phyloP scores from a whole-genome alignment of 2,797 vertebrate species.

The Cacajao melanocephalus region DNA sequence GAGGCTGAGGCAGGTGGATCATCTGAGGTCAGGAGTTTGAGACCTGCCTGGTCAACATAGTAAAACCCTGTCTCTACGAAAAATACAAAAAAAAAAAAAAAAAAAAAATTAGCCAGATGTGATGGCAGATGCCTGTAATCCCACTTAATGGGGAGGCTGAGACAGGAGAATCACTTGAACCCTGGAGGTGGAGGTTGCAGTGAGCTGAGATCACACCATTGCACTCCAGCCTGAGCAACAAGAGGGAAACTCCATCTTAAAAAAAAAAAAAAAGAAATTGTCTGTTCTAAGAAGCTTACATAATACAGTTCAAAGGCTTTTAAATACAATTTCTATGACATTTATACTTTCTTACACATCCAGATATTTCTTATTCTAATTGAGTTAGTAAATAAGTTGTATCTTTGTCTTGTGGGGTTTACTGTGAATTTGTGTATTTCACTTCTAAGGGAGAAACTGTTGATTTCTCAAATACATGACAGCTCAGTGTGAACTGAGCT shows the following conservation, averaged over 20 bases:
- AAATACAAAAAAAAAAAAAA: neutral
- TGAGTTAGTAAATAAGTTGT: neutral
- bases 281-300: neutral
- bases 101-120: neutral
- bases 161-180: neutral
- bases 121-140: neutral
- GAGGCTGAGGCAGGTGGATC: neutral
- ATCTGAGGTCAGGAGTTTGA: neutral
- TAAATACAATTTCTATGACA: neutral
- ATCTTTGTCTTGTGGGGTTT: neutral
- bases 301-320: neutral
- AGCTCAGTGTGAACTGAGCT: neutral
- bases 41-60: neutral
- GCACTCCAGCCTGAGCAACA: neutral
- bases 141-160: neutral
- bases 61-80: neutral
- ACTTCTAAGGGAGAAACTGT: neutral
- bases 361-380: neutral
- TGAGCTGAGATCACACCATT: neutral
- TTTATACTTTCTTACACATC: neutral
- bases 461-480: neutral
- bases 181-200: too few species aligned
- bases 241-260: neutral
- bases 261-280: neutral
- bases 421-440: neutral